Base-by-base conservation (phyloP, 2,113 vertebrate genomes). In the Lamprologus sp. region DNA sequence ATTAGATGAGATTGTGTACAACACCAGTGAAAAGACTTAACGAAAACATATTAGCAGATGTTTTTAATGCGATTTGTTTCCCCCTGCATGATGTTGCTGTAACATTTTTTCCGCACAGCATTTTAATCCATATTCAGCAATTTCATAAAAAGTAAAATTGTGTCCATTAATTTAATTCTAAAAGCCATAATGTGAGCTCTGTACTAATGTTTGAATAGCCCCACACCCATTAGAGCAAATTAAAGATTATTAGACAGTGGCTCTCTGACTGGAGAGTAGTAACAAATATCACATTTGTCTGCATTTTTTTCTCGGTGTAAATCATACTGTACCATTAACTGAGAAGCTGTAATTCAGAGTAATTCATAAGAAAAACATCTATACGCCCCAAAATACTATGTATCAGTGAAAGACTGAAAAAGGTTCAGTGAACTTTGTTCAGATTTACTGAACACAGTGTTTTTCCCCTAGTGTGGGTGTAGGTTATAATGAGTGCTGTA, bases 211-310 rank as follows among this genome's bases (percentile, higher is more conserved):
- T 84, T 58, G 19, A 70, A 42, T 68, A 82, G 23, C 17, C 45
- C 73, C 17, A 81, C 55, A 68, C 26, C 35, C 42, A 79, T 87
- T 60, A 82, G 12, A 80, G 45, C 63, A 56, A 87, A 90, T 90
- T 45, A 80, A 89, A 86, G 58, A 87, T 73, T 82, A 90, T 88
- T 87, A 82, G 17, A 81, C 81, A 54, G 19, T 82, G 75, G 60
- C 55, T 70, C 40, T 58, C 31, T 45, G 17, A 60, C 17, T 33
- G 26, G 31, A 11, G 23, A 14, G n/a, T 35, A 80, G 49, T 55
- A 37, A 37, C 73, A 87, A 70, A 82, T 56, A 47, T 17, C n/a
- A 3, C 56, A 80, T 79, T 73, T 37, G 14, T 23, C 31, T 40
- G 23, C 9, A 47, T 49, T 68, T 88, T 55, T 40, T 42, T 19